Percentiles rank a stretch among this genome's conserved stretches.
phyloP scores from a whole-genome alignment of 1,140 invertebrate genomes.

The Plutomurus gul region DNA sequence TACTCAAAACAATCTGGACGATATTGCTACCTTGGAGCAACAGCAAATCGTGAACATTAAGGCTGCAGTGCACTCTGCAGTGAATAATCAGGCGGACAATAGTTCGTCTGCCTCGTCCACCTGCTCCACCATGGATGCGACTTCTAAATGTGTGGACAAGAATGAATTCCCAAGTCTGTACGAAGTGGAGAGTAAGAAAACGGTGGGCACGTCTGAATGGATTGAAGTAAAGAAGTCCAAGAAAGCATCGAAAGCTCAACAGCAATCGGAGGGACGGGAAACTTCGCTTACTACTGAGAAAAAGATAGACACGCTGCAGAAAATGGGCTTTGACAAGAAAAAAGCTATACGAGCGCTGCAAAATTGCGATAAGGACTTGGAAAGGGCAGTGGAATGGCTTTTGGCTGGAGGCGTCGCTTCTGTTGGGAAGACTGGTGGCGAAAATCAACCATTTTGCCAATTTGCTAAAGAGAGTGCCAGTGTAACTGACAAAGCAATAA shows the following conservation, averaged over 20 bases:
- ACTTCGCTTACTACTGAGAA: not conserved
- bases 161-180: not conserved
- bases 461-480: too few species aligned
- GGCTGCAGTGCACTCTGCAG: not conserved
- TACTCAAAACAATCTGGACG: not conserved
- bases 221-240: conserved; percentile 41
- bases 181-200: not conserved
- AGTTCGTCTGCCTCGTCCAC: not conserved
- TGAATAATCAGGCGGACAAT: not conserved
- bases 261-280: not conserved
- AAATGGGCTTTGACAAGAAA: conserved; percentile 41
- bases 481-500: too few species aligned
- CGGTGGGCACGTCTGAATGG: conserved; percentile 30
- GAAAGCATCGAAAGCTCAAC: not conserved
- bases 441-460: too few species aligned
- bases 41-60: not conserved
- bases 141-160: not conserved
- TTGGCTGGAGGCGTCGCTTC: not conserved
- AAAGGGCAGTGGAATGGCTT: conserved; percentile 36
- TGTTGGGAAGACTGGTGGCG: too few species aligned
- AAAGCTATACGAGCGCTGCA: conserved; percentile 36
- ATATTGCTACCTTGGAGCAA: not conserved
- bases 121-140: not conserved
- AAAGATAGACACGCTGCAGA: conserved; percentile 31
- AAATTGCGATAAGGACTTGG: conserved; percentile 32